phyloP scores from a whole-genome alignment of 1,140 invertebrate species.

The Platorchestia sp. region DNA sequence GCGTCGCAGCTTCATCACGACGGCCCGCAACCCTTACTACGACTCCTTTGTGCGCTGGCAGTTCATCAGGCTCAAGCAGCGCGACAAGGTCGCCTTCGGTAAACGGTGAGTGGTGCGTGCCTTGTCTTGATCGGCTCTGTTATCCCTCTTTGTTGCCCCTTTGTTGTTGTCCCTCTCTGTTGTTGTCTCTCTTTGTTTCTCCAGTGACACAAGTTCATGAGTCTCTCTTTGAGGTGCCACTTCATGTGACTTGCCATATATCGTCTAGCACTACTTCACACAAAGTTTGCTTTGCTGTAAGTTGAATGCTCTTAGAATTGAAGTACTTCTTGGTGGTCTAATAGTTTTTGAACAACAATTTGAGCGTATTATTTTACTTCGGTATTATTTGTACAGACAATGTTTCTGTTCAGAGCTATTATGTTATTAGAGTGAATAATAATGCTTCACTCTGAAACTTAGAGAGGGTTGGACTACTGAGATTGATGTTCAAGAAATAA shows the following conservation, averaged over 20 bases:
- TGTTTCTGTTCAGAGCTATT: too few species aligned
- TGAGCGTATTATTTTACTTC: too few species aligned
- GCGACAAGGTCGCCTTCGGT: slow-evolving; percentile 94
- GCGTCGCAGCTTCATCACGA: slow-evolving; percentile 97
- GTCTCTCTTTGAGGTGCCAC: too few species aligned
- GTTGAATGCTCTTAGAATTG: not conserved
- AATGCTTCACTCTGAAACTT: too few species aligned
- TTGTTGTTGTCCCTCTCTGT: not conserved
- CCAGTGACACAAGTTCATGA: too few species aligned
- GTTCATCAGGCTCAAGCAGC: slow-evolving; percentile 88
- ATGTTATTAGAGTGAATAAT: too few species aligned
- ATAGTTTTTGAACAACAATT: too few species aligned
- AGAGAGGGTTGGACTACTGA: too few species aligned
- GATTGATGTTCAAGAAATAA: too few species aligned
- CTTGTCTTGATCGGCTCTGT: not conserved
- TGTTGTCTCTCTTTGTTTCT: too few species aligned
- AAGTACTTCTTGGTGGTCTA: not conserved
- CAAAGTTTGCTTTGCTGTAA: not conserved
- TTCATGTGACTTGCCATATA: not conserved
- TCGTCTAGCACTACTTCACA: not conserved
- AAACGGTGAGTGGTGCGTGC: slow-evolving; percentile 81
- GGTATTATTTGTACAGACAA: too few species aligned
- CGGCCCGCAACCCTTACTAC: slow-evolving; percentile 97
- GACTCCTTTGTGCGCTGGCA: slow-evolving; percentile 99
- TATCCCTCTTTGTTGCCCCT: not conserved